Evolutionary conservation across 2,888 invertebrate genomes (phyloP).

Genomic region (Synergus umbraculus): DNA sequence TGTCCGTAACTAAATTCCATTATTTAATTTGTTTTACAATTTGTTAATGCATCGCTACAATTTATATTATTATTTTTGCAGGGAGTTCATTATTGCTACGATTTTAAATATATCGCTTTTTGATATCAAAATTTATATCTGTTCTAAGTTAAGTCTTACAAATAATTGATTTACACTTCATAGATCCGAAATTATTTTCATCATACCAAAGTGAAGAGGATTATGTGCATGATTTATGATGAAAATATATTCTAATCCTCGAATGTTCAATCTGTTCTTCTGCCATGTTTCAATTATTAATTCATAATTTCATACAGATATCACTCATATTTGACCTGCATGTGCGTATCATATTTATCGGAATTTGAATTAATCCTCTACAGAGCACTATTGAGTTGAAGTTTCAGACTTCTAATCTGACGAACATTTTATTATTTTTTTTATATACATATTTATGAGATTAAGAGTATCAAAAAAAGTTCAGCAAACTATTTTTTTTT

Average conservation of each 20-base stretch:
- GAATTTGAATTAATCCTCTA: background rate
- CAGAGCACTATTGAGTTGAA: background rate
- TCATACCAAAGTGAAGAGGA: background rate
- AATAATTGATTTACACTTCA: background rate
- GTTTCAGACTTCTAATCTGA: no score
- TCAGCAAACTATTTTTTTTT: no score
- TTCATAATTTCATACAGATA: constrained; percentile 5
- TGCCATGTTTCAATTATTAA: constrained; percentile 1
- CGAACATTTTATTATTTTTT: no score
- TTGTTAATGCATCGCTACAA: background rate
- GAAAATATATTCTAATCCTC: background rate
- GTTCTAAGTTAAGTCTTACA: background rate
- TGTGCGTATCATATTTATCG: background rate
- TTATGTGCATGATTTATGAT: background rate
- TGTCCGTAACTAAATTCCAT: background rate
- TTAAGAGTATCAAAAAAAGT: no score
- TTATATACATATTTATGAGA: no score
- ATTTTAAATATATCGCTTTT: background rate
- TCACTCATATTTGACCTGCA: background rate
- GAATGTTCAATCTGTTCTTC: background rate
- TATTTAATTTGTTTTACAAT: background rate
- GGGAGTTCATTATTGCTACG: background rate
- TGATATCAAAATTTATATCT: background rate
- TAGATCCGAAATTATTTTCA: background rate
- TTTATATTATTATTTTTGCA: background rate